A percentile compares a stretch with the other conserved stretches of the same genome.
Conservation (phyloP, 2,113 vertebrate genomes). For the Sinocyclocheilus rhinocerous region DNA sequence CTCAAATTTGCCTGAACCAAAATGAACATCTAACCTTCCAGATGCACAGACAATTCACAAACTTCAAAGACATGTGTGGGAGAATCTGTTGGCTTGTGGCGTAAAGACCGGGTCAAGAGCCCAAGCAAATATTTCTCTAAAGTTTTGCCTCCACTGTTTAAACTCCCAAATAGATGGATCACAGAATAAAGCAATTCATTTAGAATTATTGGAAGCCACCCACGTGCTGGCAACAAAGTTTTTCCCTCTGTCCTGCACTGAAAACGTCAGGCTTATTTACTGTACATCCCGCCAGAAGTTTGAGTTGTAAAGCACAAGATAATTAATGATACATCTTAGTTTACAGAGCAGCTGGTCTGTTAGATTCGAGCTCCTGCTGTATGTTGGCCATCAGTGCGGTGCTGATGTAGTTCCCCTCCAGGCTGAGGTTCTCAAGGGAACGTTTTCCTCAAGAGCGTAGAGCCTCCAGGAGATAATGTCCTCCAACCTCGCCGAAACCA, state of each 20-base stretch:
- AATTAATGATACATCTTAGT: background rate
- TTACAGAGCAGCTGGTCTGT: conserved; percentile 27
- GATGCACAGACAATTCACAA: conserved; percentile 35
- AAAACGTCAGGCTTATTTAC: background rate
- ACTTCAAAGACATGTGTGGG: conserved; percentile 35
- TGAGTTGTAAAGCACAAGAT: background rate
- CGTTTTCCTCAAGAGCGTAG: conserved; percentile 62
- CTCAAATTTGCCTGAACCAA: background rate
- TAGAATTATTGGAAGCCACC: conserved; percentile 21
- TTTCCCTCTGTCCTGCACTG: background rate
- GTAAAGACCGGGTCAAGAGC: conserved; percentile 40
- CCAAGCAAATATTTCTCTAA: conserved; percentile 47
- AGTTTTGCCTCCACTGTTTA: conserved; percentile 29
- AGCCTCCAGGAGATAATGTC: conserved; percentile 71
- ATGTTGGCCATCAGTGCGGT: conserved; percentile 70
- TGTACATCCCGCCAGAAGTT: background rate
- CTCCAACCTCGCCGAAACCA: conserved; percentile 74
- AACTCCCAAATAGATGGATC: conserved; percentile 44
- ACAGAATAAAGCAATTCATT: conserved; percentile 40
- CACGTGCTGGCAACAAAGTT: conserved; percentile 22
- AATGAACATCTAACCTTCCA: conserved; percentile 11
- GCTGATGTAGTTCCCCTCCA: conserved; percentile 76
- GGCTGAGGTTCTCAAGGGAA: conserved; percentile 71
- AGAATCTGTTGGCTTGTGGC: conserved; percentile 20
- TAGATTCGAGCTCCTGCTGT: conserved; percentile 64